Evolutionary conservation across 1,140 invertebrate genomes (phyloP), one percentile per base, ranked within the genome.

Genomic region (Drosophila sproati): DNA sequence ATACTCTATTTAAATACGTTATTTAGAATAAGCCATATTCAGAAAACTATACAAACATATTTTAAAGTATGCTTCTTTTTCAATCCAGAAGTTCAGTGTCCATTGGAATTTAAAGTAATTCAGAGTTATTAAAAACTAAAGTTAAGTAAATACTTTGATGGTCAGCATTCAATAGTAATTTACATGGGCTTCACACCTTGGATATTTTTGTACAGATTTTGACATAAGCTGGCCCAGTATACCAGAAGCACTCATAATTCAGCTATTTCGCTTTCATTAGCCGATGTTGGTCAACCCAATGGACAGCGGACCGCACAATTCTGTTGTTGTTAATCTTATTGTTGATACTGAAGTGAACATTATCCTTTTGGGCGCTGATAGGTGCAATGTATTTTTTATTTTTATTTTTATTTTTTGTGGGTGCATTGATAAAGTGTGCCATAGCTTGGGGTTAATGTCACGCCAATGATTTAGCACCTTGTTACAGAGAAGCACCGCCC

Each of bases 401-500:
- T 61, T 59, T 45, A 4, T 10, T 47, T 77, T 71, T 43, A 29
- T 50, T 31, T 51, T 63, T 61, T 57, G 34, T 20, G 35, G 70
- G 64, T 60, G 90, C 90, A 91, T 91, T 91, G 90, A 91, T 91
- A 90, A 91, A 91, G 90, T 91, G 86, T 85, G 78, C 90, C 80
- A 87, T 91, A 88, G 78, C 86, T 91, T 91, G 80, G 90, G 90
- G 90, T 91, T 91, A 91, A 91, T 91, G 90, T 91, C 90, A 87
- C 68, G 64, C 90, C 82, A 91, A 91, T 91, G 90, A 91, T 91
- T 91, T 91, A 91, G 90, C 90, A 91, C 82, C 90, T 91, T 88
- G 90, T 91, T 91, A 91, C 85, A 88, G 85, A 47, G 67, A 55
- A 50, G 73, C 43, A 32, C 41, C 51, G 41, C 55, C 10, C 43